Conservation (phyloP, 2,797 vertebrate species). For the Aotus griseimembra region DNA sequence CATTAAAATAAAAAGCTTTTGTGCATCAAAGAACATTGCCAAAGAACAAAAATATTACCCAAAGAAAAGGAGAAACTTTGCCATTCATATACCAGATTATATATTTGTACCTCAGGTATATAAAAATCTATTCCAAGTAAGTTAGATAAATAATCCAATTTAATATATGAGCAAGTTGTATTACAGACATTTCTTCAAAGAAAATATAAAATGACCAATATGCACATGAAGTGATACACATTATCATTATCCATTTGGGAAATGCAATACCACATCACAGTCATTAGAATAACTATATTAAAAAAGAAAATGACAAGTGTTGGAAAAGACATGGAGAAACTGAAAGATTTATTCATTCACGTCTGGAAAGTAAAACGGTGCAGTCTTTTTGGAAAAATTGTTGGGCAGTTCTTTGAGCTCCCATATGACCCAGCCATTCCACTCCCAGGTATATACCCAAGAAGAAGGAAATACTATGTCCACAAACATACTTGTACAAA, state of each 20-base stretch:
- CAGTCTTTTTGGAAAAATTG: not conserved
- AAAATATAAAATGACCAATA: not conserved
- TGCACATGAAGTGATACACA: not conserved
- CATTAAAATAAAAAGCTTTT: not conserved
- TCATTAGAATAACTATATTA: not conserved
- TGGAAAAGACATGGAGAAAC: not conserved
- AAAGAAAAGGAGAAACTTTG: not conserved
- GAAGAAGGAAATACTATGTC: not conserved
- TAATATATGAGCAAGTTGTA: not conserved
- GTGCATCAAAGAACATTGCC: not conserved
- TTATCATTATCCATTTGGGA: not conserved
- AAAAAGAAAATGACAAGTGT: not conserved
- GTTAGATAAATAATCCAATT: not conserved
- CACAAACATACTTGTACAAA: not conserved
- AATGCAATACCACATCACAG: not conserved
- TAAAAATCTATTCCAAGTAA: not conserved
- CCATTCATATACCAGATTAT: not conserved
- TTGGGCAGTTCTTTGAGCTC: not conserved
- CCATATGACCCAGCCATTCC: not conserved
- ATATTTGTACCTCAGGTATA: not conserved
- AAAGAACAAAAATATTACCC: not conserved
- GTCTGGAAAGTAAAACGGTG: not conserved
- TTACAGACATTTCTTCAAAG: not conserved
- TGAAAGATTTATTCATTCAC: not conserved
- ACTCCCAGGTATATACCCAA: not conserved